phyloP scores from a whole-genome alignment of 2,113 vertebrate genomes.

The Sminthopsis crassicaudata region DNA sequence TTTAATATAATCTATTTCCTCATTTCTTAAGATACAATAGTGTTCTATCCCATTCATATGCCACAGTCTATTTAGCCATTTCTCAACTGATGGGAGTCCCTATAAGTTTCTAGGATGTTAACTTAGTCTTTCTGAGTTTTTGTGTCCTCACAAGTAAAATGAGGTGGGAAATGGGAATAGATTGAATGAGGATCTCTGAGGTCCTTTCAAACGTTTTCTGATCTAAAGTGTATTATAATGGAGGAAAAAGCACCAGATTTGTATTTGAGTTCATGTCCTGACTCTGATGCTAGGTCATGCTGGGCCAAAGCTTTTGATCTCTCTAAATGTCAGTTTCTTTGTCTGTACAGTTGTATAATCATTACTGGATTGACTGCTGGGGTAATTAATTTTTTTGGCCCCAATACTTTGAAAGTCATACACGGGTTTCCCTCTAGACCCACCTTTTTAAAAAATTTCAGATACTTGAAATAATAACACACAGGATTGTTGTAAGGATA shows the following conservation, averaged over 20 bases:
- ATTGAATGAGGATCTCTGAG: neutral
- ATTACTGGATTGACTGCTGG: neutral
- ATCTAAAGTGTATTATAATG: neutral
- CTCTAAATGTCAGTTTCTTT: constrained; percentile 25
- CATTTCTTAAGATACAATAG: neutral
- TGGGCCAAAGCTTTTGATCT: neutral
- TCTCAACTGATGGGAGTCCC: neutral
- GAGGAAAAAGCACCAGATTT: neutral
- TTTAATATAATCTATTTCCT: neutral
- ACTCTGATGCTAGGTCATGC: neutral
- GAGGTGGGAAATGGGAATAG: neutral
- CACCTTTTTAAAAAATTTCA: neutral
- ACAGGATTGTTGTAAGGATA: neutral
- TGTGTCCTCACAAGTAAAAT: neutral
- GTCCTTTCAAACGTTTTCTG: neutral
- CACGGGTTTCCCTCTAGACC: neutral
- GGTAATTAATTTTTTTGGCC: neutral
- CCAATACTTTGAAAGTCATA: neutral
- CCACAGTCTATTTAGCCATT: neutral
- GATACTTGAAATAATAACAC: neutral
- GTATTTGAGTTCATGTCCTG: neutral
- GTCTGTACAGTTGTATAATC: neutral
- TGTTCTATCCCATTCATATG: neutral
- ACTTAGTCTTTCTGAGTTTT: neutral
- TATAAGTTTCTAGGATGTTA: neutral